These are phyloP conservation scores for Papilio glaucus DNA, from an alignment of 1,140 invertebrate genomes.

Conservation along the genomic window DNA sequence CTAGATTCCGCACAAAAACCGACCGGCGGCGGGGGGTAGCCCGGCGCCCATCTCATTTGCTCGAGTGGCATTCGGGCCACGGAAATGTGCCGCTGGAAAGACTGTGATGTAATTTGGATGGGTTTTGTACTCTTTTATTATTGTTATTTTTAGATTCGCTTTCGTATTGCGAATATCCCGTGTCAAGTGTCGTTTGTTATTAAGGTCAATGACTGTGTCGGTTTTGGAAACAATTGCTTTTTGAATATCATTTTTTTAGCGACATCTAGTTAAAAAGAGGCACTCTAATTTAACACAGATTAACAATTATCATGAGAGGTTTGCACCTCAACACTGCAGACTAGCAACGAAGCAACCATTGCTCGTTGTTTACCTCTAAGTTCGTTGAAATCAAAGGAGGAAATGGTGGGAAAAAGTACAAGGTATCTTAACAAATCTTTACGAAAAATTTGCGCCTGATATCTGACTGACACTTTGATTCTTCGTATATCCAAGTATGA, in stretches of 20 bases:
- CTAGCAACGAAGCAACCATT: too few species aligned
- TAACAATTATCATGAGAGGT: too few species aligned
- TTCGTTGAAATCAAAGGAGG: too few species aligned
- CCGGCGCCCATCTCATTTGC: constrained; percentile 16
- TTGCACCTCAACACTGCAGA: too few species aligned
- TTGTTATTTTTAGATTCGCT: constrained; percentile 19
- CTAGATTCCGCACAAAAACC: constrained; percentile 23
- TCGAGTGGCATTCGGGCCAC: constrained; percentile 18
- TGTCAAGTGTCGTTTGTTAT: constrained; percentile 16
- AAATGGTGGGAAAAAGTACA: too few species aligned
- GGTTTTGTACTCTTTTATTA: constrained; percentile 14
- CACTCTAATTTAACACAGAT: too few species aligned
- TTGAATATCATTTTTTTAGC: neutral
- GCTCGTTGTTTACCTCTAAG: too few species aligned
- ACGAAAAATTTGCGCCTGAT: too few species aligned
- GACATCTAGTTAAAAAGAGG: neutral
- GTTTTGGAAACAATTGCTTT: neutral
- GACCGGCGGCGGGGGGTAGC: neutral
- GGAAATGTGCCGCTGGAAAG: neutral
- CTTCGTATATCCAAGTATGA: too few species aligned
- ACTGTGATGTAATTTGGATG: neutral
- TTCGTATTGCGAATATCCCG: neutral
- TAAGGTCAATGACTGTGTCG: constrained; percentile 18
- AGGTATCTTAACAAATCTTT: too few species aligned
- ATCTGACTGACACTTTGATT: too few species aligned